These are phyloP conservation scores for Diadumene lineata DNA, from an alignment of 92 coral and sea anemone species.

Conservation along the genomic window DNA sequence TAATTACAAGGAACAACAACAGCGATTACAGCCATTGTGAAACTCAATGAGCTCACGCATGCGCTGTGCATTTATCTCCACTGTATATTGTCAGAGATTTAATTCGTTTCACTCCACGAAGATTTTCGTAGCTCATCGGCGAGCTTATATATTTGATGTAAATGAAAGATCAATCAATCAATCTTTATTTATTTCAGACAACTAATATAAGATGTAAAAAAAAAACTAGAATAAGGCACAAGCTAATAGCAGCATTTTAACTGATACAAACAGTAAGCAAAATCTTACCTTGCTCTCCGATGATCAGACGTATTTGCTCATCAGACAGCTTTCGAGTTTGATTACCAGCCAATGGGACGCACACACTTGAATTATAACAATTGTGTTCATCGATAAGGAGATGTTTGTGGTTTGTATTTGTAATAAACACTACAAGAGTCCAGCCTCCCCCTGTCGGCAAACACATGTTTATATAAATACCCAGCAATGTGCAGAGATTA, in stretches of 20 bases:
- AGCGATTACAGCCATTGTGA: too few relatives aligned
- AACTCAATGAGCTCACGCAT: too few relatives aligned
- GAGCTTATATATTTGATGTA: too few relatives aligned
- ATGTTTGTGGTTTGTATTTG: conserved; percentile 36
- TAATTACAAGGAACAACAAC: too few relatives aligned
- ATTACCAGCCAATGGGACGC: conserved; percentile 19
- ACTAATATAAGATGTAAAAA: too few relatives aligned
- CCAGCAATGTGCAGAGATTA: background rate
- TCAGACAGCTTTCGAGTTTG: conserved; percentile 39
- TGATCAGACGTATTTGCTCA: conserved; percentile 23
- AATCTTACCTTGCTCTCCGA: conserved; percentile 17
- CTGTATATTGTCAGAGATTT: too few relatives aligned
- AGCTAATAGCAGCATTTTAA: background rate
- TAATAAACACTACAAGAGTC: conserved; percentile 46
- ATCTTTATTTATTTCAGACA: too few relatives aligned
- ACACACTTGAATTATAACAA: conserved; percentile 28
- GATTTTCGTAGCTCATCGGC: too few relatives aligned
- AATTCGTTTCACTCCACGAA: too few relatives aligned
- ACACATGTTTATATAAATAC: background rate
- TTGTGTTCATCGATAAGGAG: conserved; percentile 26
- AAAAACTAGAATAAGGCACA: background rate
- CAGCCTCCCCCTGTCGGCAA: conserved; percentile 50
- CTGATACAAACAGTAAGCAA: background rate
- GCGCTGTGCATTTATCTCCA: too few relatives aligned
- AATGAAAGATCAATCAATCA: too few relatives aligned